Percentiles rank a stretch among this genome's conserved stretches.
These are phyloP conservation scores for Eupithecia subfuscata DNA, from an alignment of 2,888 invertebrate genomes.

Conservation along the genomic window DNA sequence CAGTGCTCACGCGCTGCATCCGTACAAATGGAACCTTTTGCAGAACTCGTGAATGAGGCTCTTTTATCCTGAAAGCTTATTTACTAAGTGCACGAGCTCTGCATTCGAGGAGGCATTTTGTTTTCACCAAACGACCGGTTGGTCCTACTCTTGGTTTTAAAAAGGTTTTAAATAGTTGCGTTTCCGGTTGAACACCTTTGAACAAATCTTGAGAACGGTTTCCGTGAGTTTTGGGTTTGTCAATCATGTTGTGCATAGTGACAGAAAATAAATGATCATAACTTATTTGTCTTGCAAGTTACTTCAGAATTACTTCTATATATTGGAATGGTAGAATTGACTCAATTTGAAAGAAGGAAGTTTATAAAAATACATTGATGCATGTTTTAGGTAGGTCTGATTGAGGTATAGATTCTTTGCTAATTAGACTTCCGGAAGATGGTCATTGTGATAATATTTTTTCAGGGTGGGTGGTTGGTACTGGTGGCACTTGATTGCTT, in stretches of 20 bases:
- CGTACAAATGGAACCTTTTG: not conserved
- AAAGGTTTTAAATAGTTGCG: no score
- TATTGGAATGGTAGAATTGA: no score
- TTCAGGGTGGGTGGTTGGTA: not conserved
- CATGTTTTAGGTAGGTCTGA: not conserved
- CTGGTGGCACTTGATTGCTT: not conserved
- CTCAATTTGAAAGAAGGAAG: no score
- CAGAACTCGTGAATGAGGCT: not conserved
- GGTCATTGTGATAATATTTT: not conserved
- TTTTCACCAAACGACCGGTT: not conserved
- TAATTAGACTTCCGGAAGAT: not conserved
- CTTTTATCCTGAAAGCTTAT: not conserved
- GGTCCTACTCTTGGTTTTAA: no score
- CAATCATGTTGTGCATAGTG: no score
- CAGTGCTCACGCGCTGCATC: not conserved
- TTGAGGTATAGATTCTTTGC: not conserved
- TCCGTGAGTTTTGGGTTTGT: not conserved
- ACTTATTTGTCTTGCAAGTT: no score
- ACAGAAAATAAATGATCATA: no score
- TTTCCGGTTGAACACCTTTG: not conserved
- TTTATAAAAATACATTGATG: no score
- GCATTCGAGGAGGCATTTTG: not conserved
- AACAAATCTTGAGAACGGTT: not conserved
- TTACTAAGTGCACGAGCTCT: not conserved
- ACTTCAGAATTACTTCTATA: no score